Conservation (phyloP, 2,797 vertebrate species). For the Hippopotamyrus pictus region DNA sequence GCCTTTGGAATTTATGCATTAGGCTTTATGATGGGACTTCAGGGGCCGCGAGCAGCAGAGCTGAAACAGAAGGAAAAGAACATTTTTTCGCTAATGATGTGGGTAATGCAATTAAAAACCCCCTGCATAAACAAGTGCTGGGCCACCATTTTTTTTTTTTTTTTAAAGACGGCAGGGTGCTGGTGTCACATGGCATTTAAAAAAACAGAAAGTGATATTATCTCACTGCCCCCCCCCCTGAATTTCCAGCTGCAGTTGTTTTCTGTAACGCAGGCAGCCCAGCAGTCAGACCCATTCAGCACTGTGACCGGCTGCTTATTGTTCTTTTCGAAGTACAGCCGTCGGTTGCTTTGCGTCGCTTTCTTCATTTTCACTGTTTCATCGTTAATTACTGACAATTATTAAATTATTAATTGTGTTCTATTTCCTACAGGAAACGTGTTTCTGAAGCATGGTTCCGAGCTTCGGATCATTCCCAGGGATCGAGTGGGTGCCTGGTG, state of each 20-base stretch:
- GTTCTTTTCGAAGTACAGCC: background rate
- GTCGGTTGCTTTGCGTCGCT: background rate
- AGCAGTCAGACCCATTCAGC: background rate
- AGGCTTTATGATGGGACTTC: background rate
- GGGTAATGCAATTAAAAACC: background rate
- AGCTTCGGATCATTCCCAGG: conserved; percentile 93
- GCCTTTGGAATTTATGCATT: background rate
- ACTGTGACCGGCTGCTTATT: background rate
- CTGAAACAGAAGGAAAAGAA: background rate
- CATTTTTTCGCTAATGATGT: background rate
- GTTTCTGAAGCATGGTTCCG: conserved; percentile 94
- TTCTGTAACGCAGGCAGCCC: background rate
- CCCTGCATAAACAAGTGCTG: background rate
- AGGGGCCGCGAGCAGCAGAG: background rate
- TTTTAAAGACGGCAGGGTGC: background rate
- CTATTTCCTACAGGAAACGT: conserved; percentile 76
- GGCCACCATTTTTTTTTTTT: background rate
- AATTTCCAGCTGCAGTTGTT: background rate
- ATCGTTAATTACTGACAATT: background rate
- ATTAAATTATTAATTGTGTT: background rate
- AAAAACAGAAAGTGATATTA: background rate
- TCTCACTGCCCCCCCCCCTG: background rate
- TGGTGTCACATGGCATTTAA: background rate
- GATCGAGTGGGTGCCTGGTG: conserved; percentile 79
- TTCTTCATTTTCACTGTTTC: background rate